Evolutionary conservation across 2,888 invertebrate species (phyloP), one percentile per base, ranked within the genome.

Genomic region (Poecilus cupreus): DNA sequence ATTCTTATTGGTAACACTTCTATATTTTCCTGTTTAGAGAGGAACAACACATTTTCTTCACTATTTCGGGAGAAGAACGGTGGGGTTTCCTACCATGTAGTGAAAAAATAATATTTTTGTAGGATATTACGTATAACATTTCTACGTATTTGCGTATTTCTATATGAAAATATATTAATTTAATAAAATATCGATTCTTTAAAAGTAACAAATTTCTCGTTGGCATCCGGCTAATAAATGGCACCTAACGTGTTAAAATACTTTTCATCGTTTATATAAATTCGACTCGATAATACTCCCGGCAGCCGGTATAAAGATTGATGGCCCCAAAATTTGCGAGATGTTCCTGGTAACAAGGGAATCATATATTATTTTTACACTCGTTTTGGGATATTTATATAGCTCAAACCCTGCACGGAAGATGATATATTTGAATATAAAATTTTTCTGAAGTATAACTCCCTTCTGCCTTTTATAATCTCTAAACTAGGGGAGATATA

Each of bases 341-440:
- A 72, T 72, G 46, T n/a, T 43, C 24, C 20, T 20, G 20, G 72
- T 46, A 72, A 72, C 72, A 43, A 72, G 72, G 72, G 72, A 72
- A 72, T 46, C 39, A 43, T 72, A 72, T 72, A 46, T 72, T 72
- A 72, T 72, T 72, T 72, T 72, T 72, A 72, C 72, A 72, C 72
- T 72, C 72, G 72, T 72, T 72, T 72, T 24, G 72, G 72, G 72
- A 72, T 72, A 72, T 72, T 72, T 72, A 72, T 72, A 43, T 43
- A 46, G 72, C 72, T 18, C 46, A 46, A 72, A 72, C 20, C 46
- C 46, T 46, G 54, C 16, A 72, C 20, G 43, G 20, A 1, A 1
- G 13, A 46, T 24, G 72, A 72, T 46, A 72, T 72, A 72, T 72
- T 43, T 72, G 72, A 72, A 72, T 72, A 72, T 72, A 72, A 72